A percentile compares a stretch with the other conserved stretches of the same genome.
phyloP scores from a whole-genome alignment of 2,797 vertebrate species.

The Eupleurogrammus muticus region DNA sequence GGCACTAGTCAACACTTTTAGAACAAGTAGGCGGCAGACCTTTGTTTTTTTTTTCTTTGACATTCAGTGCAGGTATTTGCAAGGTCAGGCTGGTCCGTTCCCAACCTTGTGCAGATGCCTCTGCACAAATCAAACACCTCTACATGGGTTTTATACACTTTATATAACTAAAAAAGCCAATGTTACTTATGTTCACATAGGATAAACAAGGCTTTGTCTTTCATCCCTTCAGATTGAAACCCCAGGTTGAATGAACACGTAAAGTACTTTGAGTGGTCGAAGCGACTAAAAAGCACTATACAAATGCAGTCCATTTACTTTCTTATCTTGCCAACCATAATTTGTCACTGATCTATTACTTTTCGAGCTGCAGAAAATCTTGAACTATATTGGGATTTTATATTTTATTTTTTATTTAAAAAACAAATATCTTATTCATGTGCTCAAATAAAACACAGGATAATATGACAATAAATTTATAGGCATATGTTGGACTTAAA shows the following conservation, averaged over 20 bases:
- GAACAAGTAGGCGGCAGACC: not conserved
- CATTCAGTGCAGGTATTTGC: constrained; percentile 17
- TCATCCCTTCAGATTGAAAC: not conserved
- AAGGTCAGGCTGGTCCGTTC: constrained; percentile 17
- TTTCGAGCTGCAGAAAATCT: too few species aligned
- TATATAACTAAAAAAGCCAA: not conserved
- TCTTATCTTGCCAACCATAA: too few species aligned
- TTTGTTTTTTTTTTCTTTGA: constrained; percentile 4
- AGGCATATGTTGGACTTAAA: not conserved
- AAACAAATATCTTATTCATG: too few species aligned
- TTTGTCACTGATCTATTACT: too few species aligned
- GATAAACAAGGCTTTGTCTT: not conserved
- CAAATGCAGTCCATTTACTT: too few species aligned
- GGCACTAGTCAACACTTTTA: constrained; percentile 52
- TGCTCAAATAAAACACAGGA: too few species aligned
- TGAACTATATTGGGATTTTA: too few species aligned
- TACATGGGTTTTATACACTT: not conserved
- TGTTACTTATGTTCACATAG: not conserved
- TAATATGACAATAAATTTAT: not conserved
- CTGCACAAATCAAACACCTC: not conserved
- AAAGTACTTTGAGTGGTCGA: too few species aligned
- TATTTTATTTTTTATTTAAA: too few species aligned
- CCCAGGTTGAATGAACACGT: too few species aligned
- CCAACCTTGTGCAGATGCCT: constrained; percentile 1
- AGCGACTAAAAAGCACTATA: too few species aligned